These are phyloP conservation scores for Galerucella calmariensis DNA, from an alignment of 2,888 invertebrate species.

Conservation along the genomic window DNA sequence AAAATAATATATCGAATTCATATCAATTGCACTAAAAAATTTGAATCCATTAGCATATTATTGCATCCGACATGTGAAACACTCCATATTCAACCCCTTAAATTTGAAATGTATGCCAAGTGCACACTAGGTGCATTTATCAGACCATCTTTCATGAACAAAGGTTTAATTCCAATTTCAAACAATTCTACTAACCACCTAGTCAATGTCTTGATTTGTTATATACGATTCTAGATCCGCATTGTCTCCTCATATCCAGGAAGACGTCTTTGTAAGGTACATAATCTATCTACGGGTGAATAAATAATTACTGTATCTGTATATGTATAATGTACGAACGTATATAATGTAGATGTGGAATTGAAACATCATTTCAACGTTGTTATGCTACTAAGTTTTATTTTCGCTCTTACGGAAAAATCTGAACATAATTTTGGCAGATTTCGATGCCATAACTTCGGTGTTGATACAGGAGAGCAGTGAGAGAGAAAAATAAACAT, in stretches of 20 bases:
- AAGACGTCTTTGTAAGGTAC: constrained; percentile 15
- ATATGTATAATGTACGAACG: not conserved
- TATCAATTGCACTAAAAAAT: not conserved
- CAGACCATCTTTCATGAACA: constrained; percentile 18
- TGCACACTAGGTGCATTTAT: constrained; percentile 23
- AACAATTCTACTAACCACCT: constrained; percentile 7
- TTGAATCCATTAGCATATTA: not conserved
- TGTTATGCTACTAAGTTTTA: not conserved
- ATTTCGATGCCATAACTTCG: not conserved
- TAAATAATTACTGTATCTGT: constrained; percentile 6
- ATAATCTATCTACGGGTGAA: constrained; percentile 12
- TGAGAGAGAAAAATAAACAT: not conserved
- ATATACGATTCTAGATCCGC: constrained; percentile 13
- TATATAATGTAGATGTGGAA: not conserved
- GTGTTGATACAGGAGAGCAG: not conserved
- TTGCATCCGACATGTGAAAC: not conserved
- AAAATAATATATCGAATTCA: not conserved
- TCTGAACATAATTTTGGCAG: not conserved
- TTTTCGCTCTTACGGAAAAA: not conserved
- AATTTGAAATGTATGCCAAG: not conserved
- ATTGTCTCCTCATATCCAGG: constrained; percentile 11
- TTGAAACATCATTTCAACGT: not conserved
- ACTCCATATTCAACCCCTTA: not conserved
- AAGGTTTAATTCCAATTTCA: constrained; percentile 14
- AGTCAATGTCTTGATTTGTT: constrained; percentile 20